These are phyloP conservation scores for Polyergus mexicanus DNA, from an alignment of 1,140 invertebrate species.

Conservation along the genomic window DNA sequence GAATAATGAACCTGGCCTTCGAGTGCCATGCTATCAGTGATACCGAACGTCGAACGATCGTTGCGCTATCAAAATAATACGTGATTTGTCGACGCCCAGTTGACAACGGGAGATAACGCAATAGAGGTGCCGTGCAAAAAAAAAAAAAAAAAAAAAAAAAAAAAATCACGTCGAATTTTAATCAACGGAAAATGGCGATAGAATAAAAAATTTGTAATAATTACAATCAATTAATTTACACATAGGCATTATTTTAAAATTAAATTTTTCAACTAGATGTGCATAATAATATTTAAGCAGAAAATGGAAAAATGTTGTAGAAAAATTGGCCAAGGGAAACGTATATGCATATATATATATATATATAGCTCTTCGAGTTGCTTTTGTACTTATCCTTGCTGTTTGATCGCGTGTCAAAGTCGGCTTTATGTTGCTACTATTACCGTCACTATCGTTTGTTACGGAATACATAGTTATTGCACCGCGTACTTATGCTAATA, in stretches of 20 bases:
- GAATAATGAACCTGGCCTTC: constrained; percentile 28
- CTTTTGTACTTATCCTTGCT: not conserved
- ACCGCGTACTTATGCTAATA: constrained; percentile 9
- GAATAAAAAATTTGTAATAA: not conserved
- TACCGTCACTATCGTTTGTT: constrained; percentile 8
- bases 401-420: constrained; percentile 29
- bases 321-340: constrained; percentile 5
- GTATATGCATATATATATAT: too few relatives aligned
- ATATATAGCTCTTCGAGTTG: not conserved
- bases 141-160: not conserved
- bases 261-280: not conserved
- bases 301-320: not conserved
- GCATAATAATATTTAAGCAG: not conserved
- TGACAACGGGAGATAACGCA: not conserved
- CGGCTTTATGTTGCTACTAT: constrained; percentile 22
- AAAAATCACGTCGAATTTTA: not conserved
- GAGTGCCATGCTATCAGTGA: not conserved
- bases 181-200: not conserved
- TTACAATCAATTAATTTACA: not conserved
- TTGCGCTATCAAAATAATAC: constrained; percentile 4
- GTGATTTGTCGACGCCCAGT: not conserved
- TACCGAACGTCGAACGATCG: not conserved
- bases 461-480: constrained; percentile 22
- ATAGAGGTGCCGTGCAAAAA: not conserved
- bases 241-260: not conserved